These are phyloP conservation scores for Lonchura striata DNA, from an alignment of 2,113 vertebrate genomes.

Conservation along the genomic window DNA sequence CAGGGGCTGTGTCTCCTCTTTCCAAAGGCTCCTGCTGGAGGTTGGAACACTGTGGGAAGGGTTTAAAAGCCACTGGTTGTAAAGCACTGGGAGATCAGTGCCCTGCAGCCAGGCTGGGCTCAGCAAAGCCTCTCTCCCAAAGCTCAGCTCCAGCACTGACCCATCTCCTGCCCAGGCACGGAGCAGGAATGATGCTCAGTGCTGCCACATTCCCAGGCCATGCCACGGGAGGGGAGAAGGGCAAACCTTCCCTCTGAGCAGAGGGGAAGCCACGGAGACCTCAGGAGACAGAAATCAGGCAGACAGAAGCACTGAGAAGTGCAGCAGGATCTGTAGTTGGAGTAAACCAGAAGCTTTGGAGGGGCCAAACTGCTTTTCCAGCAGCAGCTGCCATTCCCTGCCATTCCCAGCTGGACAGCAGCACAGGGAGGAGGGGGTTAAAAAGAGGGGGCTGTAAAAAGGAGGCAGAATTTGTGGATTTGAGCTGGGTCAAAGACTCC, in stretches of 20 bases:
- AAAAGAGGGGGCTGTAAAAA: background rate
- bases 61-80: background rate
- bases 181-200: background rate
- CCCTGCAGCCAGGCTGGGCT: background rate
- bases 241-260: background rate
- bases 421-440: background rate
- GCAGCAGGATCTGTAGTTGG: background rate
- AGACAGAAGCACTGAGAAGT: background rate
- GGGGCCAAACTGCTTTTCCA: background rate
- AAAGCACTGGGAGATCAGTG: background rate
- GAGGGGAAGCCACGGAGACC: background rate
- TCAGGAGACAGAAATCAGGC: background rate
- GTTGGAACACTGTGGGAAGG: accelerated
- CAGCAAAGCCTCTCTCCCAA: background rate
- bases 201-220: background rate
- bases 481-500: background rate
- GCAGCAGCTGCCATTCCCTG: background rate
- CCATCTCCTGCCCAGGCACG: background rate
- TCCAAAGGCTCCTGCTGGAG: accelerated
- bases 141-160: background rate
- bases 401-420: background rate
- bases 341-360: background rate
- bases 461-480: background rate
- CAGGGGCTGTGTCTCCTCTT: background rate
- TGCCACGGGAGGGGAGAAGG: background rate